Percentiles rank a stretch among this genome's conserved stretches.
phyloP scores from a whole-genome alignment of 1,140 invertebrate genomes.

The Heliconius himera region DNA sequence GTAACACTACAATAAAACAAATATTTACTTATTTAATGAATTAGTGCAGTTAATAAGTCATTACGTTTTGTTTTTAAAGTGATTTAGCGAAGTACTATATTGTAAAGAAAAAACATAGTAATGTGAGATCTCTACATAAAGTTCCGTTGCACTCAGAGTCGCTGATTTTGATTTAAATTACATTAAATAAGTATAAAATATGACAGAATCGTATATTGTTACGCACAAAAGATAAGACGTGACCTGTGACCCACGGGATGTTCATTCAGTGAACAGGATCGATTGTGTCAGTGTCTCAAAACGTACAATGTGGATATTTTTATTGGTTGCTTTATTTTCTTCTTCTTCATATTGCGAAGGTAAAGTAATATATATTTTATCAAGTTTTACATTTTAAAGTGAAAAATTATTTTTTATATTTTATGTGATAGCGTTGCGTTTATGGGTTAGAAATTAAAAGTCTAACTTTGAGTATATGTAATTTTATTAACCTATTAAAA shows the following conservation, averaged over 20 bases:
- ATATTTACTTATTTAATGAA: constrained; percentile 1
- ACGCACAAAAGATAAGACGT: constrained; percentile 34
- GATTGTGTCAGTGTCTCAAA: constrained; percentile 24
- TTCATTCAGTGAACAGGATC: constrained; percentile 35
- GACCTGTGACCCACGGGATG: constrained; percentile 42
- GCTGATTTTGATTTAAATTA: background rate
- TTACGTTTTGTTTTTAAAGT: background rate
- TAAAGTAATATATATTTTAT: background rate
- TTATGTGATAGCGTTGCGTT: background rate
- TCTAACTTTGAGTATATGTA: background rate
- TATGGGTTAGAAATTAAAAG: background rate
- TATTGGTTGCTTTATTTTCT: background rate
- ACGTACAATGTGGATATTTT: constrained; percentile 6
- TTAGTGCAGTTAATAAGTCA: background rate
- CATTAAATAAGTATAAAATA: background rate
- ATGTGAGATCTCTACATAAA: background rate
- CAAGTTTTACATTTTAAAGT: background rate
- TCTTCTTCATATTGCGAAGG: background rate
- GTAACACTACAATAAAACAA: background rate
- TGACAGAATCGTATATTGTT: background rate
- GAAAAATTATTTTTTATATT: background rate
- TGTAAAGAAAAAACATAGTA: background rate
- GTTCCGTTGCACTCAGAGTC: background rate
- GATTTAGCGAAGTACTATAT: background rate
- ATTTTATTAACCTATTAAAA: background rate